A percentile compares a stretch with the other conserved stretches of the same genome.
Conservation (phyloP, 2,888 invertebrate genomes). For the Caenorhabditis wallacei region DNA sequence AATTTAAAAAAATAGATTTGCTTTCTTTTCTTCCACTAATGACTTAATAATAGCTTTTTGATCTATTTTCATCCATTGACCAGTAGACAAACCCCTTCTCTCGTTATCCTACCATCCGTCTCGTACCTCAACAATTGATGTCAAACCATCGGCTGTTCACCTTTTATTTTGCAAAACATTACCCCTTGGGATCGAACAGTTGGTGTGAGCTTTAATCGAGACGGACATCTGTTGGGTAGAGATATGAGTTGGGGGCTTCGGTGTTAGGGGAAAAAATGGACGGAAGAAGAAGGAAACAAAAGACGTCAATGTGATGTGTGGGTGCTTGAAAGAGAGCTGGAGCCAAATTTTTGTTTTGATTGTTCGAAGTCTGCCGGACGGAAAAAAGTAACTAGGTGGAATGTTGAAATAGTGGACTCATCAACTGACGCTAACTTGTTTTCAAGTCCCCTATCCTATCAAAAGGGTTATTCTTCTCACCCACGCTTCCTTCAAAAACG, state of each 20-base stretch:
- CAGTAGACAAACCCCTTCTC: constrained; percentile 6
- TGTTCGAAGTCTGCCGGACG: constrained; percentile 9
- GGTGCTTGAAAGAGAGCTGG: constrained; percentile 23
- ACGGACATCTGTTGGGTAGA: constrained; percentile 57
- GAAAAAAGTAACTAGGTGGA: background rate
- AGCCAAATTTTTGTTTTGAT: constrained; percentile 52
- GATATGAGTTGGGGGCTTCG: constrained; percentile 10
- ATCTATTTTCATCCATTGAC: constrained; percentile 26
- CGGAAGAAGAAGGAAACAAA: constrained; percentile 31
- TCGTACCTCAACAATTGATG: constrained; percentile 2
- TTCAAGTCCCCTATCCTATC: constrained; percentile 3
- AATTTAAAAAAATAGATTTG: too few species aligned
- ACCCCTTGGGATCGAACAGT: constrained; percentile 50
- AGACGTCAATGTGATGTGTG: constrained; percentile 55
- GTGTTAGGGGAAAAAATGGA: constrained; percentile 20
- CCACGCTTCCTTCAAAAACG: constrained; percentile 9
- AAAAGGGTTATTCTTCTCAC: constrained; percentile 13
- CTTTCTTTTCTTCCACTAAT: too few species aligned
- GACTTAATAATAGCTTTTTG: background rate
- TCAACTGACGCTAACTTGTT: constrained; percentile 46
- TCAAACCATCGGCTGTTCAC: constrained; percentile 46
- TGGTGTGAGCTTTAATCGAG: constrained; percentile 67
- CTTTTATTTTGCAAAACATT: constrained; percentile 55
- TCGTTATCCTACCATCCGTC: constrained; percentile 29
- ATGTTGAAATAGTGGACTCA: constrained; percentile 51